Percentiles rank a stretch among this genome's conserved stretches.
These are phyloP conservation scores for Platerodrilus igneus DNA, from an alignment of 2,888 invertebrate genomes.

Conservation along the genomic window DNA sequence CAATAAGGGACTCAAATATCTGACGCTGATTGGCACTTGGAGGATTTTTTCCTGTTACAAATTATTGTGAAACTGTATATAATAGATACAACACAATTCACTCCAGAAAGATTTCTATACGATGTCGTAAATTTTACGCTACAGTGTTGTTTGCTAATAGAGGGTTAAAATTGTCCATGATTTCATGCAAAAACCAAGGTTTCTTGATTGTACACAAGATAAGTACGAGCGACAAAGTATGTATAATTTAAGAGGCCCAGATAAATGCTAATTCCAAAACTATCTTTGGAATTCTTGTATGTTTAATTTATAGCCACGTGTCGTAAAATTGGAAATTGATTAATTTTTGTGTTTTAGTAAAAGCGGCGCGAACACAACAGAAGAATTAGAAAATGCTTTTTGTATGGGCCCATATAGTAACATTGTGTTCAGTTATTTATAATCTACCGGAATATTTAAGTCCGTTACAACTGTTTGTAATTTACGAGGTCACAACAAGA, in stretches of 20 bases:
- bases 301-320: constrained; percentile 42
- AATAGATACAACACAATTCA: no score
- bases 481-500: constrained; percentile 51
- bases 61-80: no score
- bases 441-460: constrained; percentile 52
- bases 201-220: no score
- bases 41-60: constrained; percentile 28
- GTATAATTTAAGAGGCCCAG: no score
- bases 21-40: constrained; percentile 45
- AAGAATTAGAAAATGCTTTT: constrained; percentile 50
- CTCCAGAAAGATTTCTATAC: no score
- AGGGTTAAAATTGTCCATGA: no score
- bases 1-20: constrained; percentile 41
- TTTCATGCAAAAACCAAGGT: no score
- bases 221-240: no score
- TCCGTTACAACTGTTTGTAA: constrained; percentile 51
- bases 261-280: no score
- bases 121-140: no score
- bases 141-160: no score
- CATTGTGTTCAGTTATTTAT: constrained; percentile 49
- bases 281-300: no score
- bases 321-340: constrained; percentile 49
- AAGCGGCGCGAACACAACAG: constrained; percentile 37
- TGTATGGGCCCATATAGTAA: constrained; percentile 30
- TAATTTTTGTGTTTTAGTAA: constrained; percentile 46